phyloP scores from a whole-genome alignment of 2,888 invertebrate genomes.

The Rhingia rostrata region DNA sequence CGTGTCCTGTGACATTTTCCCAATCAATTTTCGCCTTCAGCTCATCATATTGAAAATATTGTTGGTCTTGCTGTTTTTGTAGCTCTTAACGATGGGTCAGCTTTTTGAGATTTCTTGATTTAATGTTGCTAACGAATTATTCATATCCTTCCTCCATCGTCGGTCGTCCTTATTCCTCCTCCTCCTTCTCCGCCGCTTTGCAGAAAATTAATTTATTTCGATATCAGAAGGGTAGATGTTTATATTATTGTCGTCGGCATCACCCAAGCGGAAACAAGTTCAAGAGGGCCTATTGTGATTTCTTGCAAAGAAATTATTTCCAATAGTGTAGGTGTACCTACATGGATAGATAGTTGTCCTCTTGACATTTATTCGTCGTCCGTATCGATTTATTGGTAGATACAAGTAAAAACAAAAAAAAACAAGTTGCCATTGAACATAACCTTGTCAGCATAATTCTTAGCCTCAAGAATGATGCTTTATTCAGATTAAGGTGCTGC shows the following conservation, averaged over 20 bases:
- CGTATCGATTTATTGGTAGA: neutral
- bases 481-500: neutral
- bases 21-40: neutral
- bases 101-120: constrained; percentile 1
- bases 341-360: neutral
- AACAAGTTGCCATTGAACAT: neutral
- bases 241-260: neutral
- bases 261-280: neutral
- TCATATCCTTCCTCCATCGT: constrained; percentile 39
- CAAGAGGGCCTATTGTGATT: neutral
- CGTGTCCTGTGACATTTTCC: constrained; percentile 2
- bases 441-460: neutral
- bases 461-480: neutral
- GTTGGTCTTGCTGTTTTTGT: neutral
- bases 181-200: too few species aligned
- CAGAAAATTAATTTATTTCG: neutral
- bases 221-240: neutral
- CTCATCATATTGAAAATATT: neutral
- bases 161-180: neutral
- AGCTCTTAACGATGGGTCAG: neutral
- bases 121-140: constrained; percentile 55
- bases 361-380: neutral
- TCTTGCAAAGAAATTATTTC: neutral
- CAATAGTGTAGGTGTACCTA: neutral
- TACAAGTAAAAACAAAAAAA: neutral